A percentile compares a stretch with the other conserved stretches of the same genome.
These are phyloP conservation scores for Oryzias woworae DNA, from an alignment of 2,113 vertebrate species.

Conservation along the genomic window DNA sequence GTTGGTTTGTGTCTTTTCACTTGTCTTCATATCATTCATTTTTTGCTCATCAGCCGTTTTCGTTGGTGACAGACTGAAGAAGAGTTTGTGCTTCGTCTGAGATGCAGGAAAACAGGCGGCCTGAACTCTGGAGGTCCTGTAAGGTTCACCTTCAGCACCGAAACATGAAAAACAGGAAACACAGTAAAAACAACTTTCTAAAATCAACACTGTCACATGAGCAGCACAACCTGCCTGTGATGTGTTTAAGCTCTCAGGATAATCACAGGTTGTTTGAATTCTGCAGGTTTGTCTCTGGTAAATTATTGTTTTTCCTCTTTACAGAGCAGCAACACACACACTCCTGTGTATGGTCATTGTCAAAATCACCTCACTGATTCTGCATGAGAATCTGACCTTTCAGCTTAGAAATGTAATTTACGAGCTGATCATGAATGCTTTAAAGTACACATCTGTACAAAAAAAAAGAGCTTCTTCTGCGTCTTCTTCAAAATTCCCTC, in stretches of 20 bases:
- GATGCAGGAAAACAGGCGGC: too few species aligned
- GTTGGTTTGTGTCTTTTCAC: too few species aligned
- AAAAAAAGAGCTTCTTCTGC: too few species aligned
- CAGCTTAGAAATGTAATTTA: neutral
- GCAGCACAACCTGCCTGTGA: conserved; percentile 1
- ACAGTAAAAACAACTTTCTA: conserved; percentile 38
- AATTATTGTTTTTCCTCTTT: neutral
- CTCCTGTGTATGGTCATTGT: too few species aligned
- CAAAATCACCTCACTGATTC: too few species aligned
- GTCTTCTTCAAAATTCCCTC: too few species aligned
- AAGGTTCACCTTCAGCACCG: neutral
- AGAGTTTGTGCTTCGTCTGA: too few species aligned
- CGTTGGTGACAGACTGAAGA: too few species aligned
- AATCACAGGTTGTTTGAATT: conserved; percentile 23
- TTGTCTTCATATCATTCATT: too few species aligned
- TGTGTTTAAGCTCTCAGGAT: conserved; percentile 6
- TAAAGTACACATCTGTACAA: neutral
- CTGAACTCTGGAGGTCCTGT: too few species aligned
- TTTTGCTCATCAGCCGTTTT: too few species aligned
- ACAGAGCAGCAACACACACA: too few species aligned
- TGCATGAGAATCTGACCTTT: neutral
- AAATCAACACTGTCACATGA: conserved; percentile 40
- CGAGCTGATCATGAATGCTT: conserved; percentile 26
- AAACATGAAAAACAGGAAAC: conserved; percentile 5
- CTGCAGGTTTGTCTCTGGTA: neutral